phyloP scores from a whole-genome alignment of 2,888 invertebrate genomes.

The Chaitophorus viminalis region DNA sequence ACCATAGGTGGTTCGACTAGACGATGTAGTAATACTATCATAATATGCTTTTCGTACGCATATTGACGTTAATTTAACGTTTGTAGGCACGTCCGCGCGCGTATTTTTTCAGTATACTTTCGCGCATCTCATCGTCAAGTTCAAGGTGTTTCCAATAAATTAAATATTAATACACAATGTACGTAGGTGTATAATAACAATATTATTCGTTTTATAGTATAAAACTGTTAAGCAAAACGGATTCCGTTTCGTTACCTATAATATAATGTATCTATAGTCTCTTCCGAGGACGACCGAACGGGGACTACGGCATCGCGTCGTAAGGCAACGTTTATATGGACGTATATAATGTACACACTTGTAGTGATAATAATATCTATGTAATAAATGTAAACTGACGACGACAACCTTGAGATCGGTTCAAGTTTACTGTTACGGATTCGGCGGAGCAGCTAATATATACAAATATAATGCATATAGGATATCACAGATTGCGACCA shows the following conservation, averaged over 20 bases:
- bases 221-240: background rate
- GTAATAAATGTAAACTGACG: background rate
- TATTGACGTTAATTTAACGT: background rate
- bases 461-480: too few relatives aligned
- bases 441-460: background rate
- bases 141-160: background rate
- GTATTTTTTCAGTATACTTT: background rate
- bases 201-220: background rate
- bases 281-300: background rate
- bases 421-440: slow-evolving; percentile 21
- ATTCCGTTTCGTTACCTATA: too few relatives aligned
- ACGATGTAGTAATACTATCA: too few relatives aligned
- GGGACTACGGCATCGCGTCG: background rate
- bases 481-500: too few relatives aligned
- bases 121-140: slow-evolving; percentile 18
- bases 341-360: background rate
- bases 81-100: background rate
- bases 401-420: slow-evolving; percentile 12
- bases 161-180: background rate
- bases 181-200: background rate
- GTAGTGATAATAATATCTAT: background rate
- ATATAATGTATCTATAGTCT: too few relatives aligned
- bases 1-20: too few relatives aligned
- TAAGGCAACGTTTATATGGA: background rate
- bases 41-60: too few relatives aligned